Evolutionary conservation across 2,113 vertebrate genomes (phyloP).

Genomic region (Phaethornis superciliosus): DNA sequence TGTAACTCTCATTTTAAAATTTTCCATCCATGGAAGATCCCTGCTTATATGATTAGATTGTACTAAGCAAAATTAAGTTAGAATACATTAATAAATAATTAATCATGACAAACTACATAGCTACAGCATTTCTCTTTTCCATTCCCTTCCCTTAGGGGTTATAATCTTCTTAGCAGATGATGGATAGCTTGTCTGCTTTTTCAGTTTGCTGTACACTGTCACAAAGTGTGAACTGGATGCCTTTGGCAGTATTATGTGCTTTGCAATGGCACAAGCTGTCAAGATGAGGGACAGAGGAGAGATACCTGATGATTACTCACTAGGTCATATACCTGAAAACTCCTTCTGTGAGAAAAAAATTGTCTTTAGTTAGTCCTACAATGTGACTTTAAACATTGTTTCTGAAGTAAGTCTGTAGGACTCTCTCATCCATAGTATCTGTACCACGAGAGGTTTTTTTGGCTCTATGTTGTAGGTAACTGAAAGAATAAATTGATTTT

Average conservation of each 20-base stretch:
- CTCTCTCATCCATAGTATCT: neutral
- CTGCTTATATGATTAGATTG: neutral
- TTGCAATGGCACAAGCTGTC: neutral
- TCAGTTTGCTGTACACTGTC: neutral
- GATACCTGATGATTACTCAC: rapidly evolving
- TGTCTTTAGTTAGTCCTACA: neutral
- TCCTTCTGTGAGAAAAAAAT: neutral
- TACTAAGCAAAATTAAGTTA: neutral
- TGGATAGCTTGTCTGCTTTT: neutral
- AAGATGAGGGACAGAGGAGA: neutral
- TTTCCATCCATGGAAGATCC: neutral
- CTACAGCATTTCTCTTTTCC: neutral
- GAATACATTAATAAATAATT: neutral
- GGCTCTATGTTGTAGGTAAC: neutral
- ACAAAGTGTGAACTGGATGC: rapidly evolving
- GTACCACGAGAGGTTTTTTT: neutral
- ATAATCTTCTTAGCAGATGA: neutral
- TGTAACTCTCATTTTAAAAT: neutral
- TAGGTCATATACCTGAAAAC: neutral
- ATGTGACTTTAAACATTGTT: neutral
- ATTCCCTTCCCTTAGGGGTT: neutral
- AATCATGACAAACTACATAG: neutral
- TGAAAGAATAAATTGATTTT: neutral
- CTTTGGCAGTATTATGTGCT: neutral
- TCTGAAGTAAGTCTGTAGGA: neutral